Evolutionary conservation across 2,113 vertebrate species (phyloP).

Genomic region (Tamias sibiricus): DNA sequence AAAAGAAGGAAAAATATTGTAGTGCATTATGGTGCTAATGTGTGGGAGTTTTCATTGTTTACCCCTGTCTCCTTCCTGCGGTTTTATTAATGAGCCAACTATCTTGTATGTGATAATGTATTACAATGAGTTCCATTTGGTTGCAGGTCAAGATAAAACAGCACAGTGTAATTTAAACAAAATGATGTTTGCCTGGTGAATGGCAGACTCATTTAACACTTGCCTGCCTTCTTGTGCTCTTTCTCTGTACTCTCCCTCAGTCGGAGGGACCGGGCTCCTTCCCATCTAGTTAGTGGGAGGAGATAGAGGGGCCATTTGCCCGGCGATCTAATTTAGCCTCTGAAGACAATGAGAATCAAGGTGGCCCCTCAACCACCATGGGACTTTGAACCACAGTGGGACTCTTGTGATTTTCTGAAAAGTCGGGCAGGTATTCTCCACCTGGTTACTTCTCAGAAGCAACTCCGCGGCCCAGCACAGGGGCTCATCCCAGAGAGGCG

Average conservation of each 20-base stretch:
- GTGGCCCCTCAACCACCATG: neutral
- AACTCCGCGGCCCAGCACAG: neutral
- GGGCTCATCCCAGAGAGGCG: neutral
- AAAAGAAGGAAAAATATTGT: conserved; percentile 74
- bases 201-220: conserved; percentile 68
- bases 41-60: conserved; percentile 78
- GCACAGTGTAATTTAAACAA: conserved; percentile 74
- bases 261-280: neutral
- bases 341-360: conserved; percentile 40
- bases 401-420: conserved; percentile 73
- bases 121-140: conserved; percentile 82
- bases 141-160: conserved; percentile 75
- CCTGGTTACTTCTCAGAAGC: conserved; percentile 71
- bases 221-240: conserved; percentile 64
- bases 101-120: conserved; percentile 76
- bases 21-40: conserved; percentile 57
- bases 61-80: conserved; percentile 65
- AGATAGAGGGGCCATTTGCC: neutral
- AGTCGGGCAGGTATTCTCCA: conserved; percentile 58
- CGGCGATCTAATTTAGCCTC: neutral
- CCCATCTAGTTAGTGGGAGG: neutral
- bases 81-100: conserved; percentile 82
- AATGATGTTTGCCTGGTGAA: conserved; percentile 79
- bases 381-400: too few relatives aligned
- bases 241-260: conserved; percentile 13